phyloP scores from a whole-genome alignment of 2,113 vertebrate species.

The Myotis brandtii region DNA sequence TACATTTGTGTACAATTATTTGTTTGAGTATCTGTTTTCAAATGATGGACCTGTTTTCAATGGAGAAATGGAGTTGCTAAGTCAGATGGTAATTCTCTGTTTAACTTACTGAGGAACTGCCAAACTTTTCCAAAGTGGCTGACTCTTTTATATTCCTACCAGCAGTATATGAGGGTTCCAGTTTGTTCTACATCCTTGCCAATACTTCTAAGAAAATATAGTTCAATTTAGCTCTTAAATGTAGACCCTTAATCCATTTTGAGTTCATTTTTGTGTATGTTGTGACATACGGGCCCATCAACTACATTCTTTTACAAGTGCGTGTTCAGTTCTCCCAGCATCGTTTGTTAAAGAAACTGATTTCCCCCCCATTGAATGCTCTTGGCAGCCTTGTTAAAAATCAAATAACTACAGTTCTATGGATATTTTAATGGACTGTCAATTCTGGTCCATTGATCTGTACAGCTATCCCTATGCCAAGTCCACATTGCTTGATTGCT shows the following conservation, averaged over 20 bases:
- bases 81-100: constrained; percentile 25
- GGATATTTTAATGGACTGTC: background rate
- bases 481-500: background rate
- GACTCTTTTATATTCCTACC: background rate
- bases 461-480: background rate
- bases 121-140: background rate
- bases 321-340: background rate
- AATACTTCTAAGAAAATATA: background rate
- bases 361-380: background rate
- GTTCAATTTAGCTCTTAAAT: background rate
- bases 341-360: background rate
- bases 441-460: background rate
- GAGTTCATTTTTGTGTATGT: background rate
- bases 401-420: background rate
- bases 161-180: background rate
- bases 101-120: constrained; percentile 22
- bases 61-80: constrained; percentile 6
- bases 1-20: constrained; percentile 43
- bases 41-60: background rate
- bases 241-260: constrained; percentile 16
- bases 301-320: background rate
- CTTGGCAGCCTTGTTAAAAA: background rate
- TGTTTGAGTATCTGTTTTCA: constrained; percentile 47
- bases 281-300: background rate
- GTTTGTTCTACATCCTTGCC: background rate